Percentiles rank a stretch among this genome's conserved stretches.
Conservation (phyloP, 2,888 invertebrate species). For the Drepanosiphum platanoidis region DNA sequence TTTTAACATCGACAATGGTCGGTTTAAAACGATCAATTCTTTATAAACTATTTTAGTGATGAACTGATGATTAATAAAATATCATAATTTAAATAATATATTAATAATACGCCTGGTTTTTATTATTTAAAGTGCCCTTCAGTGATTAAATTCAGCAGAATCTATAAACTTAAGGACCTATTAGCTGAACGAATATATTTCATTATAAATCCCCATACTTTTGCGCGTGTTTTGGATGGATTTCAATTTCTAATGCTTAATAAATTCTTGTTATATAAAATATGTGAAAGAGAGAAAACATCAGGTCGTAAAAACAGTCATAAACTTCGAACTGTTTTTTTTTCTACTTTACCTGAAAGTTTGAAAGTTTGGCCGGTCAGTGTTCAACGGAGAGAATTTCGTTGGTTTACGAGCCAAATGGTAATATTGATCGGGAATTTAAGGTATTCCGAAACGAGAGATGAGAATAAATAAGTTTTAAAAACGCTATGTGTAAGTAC, state of each 20-base stretch:
- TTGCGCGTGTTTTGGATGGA: not conserved
- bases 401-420: constrained; percentile 33
- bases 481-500: constrained; percentile 18
- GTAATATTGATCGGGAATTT: constrained; percentile 51
- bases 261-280: not conserved
- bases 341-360: constrained; percentile 32
- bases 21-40: no score
- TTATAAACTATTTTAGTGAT: no score
- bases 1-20: no score
- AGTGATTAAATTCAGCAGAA: no score
- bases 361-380: constrained; percentile 32
- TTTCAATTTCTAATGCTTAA: constrained; percentile 3
- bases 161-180: no score
- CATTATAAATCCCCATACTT: not conserved
- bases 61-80: no score
- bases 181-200: no score
- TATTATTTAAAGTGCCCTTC: no score
- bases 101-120: no score
- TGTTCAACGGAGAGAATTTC: constrained; percentile 6
- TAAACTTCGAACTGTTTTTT: constrained; percentile 33
- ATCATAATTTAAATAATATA: no score
- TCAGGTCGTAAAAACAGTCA: constrained; percentile 29
- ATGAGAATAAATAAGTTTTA: constrained; percentile 37
- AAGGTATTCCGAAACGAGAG: constrained; percentile 28
- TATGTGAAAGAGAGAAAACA: not conserved